Base-by-base conservation (phyloP, 2,888 invertebrate species). In the Lasioglossum lativentre region DNA sequence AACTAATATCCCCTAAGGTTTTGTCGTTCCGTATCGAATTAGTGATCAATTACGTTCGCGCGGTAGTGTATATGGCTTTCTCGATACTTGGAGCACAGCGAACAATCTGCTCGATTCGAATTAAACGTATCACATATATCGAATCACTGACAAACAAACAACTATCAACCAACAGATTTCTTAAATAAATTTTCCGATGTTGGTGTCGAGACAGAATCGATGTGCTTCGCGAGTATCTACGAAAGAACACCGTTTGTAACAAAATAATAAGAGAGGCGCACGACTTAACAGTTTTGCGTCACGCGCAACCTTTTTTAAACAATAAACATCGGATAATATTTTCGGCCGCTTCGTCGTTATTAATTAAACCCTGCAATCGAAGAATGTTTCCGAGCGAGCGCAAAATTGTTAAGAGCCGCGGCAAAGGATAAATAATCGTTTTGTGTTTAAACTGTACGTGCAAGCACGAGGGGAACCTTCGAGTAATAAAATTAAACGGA, bases 381-480 rank as follows among this genome's bases (percentile, higher is more conserved):
- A 4, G 34, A 34, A 66, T 19, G 70, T n/a, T 40, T 34, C 34
- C n/a, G 38, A 34, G 19, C 38, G 47, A 23, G 56, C 78, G 56
- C 59, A 59, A 72, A 72, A 59, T 12, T 78, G 72, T 72, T 34
- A 59, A 59, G n/a, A 30, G 42, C n/a, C 30, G 45, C 34, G 1
- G 8, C 34, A n/a, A 19, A 68, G 38, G 38, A 40, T 68, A 68
- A 68, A 68, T 68, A 68, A 40, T 68, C n/a, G n/a, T 40, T 38
- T n/a, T n/a, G n/a, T 19, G 8, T 23, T 34, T n/a, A 68, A 68
- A 40, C 68, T n/a, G n/a, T 12, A 40, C 40, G 12, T n/a, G 1
- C n/a, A n/a, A 70, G 66, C 73, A 77, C 73, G 84, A 75, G 84
- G 66, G 78, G 84, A 14, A 52, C 74, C 19, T 52, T 71, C 63